Evolutionary conservation across 35 echinoderm and acorn worm species (phyloP), one percentile per base, ranked within the genome.

Genomic region (Eucidaris tribuloides): DNA sequence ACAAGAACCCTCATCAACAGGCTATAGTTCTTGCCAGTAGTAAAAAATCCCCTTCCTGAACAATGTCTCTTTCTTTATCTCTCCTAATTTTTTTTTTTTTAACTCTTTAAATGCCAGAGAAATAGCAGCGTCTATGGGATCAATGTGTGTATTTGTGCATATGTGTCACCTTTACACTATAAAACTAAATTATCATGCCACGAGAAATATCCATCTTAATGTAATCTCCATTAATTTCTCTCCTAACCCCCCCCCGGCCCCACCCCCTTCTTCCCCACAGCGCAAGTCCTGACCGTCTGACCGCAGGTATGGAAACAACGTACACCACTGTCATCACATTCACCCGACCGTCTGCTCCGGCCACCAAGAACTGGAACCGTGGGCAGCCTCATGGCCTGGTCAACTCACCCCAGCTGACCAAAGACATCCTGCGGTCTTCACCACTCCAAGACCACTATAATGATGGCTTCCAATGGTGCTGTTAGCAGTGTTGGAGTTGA

Each of bases 201-300:
- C 19, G 20, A 5, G 3, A 29, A 11, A 71, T 71, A 28, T 39
- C 20, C 7, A 2, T 64, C 19, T 23, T 7, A 28, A 81, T 20
- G 28, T 19, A n/a, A 18, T 4, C 20, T 24, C 34, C 46, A 4
- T 7, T 30, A 50, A 33, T 3, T 28, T 25, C 31, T 4, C 14
- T 24, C 22, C 32, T 1, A 59, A 60, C 29, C 86, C 92, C 30
- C 66, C 37, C 34, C 71, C 81, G 2, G 55, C 58, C 28, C 84
- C 89, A 25, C 17, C 85, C 44, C 92, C 39, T 37, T 54, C 58
- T 42, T 79, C 34, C 37, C 46, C 37, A 68, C 22, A 86, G 93
- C 90, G 57, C 90, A 93, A 93, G 91, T 98, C 36, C 48, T 93
- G 0, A 98, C 80, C 19, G 91, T 98, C 25, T 48, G 92, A 40